Conservation (phyloP, 2,113 vertebrate genomes). For the Cygnus buccinator region DNA sequence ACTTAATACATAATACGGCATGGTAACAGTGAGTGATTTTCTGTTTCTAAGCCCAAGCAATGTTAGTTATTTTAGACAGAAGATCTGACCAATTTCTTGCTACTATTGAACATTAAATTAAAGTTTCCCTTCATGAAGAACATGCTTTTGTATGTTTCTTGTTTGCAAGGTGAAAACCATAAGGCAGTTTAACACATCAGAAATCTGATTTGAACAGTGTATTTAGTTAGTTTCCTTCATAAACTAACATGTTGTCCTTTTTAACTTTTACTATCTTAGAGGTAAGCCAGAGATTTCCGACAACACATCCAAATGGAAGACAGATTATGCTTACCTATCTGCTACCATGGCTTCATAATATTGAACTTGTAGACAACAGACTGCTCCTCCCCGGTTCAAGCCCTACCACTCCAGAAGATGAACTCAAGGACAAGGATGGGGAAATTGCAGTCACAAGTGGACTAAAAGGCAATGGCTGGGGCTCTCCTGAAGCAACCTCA, state of each 20-base stretch:
- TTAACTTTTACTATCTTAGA: constrained; percentile 75
- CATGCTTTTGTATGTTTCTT: not conserved
- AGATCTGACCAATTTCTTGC: not conserved
- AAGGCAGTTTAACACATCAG: not conserved
- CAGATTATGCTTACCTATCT: constrained; percentile 98
- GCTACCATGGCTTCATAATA: constrained; percentile 96
- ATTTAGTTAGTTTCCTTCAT: not conserved
- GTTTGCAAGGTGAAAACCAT: not conserved
- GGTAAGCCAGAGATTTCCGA: constrained; percentile 95
- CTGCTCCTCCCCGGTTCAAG: constrained; percentile 92
- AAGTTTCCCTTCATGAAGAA: not conserved
- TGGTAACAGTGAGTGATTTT: not conserved
- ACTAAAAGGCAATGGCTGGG: constrained; percentile 96
- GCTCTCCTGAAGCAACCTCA: constrained; percentile 93
- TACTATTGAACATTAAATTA: not conserved
- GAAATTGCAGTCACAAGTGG: constrained; percentile 75
- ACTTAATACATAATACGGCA: not conserved
- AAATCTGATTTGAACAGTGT: not conserved
- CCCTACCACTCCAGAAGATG: constrained; percentile 93
- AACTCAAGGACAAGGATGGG: constrained; percentile 81
- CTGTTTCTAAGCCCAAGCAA: not conserved
- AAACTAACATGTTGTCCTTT: not conserved
- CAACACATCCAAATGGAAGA: constrained; percentile 94
- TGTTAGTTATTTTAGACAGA: not conserved
- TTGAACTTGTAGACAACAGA: constrained; percentile 95